Evolutionary conservation across 53 echinoderm and acorn worm genomes (phyloP), one percentile per base, ranked within the genome.

Genomic region (Hippasteria phrygiana): DNA sequence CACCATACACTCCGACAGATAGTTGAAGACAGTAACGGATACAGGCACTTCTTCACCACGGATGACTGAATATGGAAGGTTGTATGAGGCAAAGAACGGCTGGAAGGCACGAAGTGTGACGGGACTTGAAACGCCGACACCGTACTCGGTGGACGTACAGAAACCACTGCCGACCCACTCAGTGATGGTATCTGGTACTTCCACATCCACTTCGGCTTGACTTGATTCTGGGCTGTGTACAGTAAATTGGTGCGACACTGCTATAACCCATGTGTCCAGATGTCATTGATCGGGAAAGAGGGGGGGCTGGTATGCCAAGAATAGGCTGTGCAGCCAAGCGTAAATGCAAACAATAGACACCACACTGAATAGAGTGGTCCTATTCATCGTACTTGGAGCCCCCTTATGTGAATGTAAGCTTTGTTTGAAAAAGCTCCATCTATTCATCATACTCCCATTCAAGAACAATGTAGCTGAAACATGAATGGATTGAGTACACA

Each of bases 151-250:
- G 4, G 99, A 99, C 50, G 88, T 88, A 54, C 99, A 99, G 88
- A 96, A 96, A 4, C 99, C 93, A 83, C 91, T 92, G 5, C 96
- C 99, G 26, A 99, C 90, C 99, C 99, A 99, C 71, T 99, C 96
- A 0, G 99, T 99, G 46, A 99, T 93, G 16, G 99, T 94, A 83
- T 99, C 95, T 46, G 99, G 99, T 14, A 99, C 99, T 51, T 89
- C 90, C 45, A 96, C 89, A 16, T 87, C 29, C 5, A 93, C 38
- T 39, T 74, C 73, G 8, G 90, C 71, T 85, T 93, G 89, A 17
- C 88, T 92, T 5, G 90, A 80, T 39, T 90, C 90, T 38, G 79
- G 38, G 18, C 93, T 90, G 69, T 35, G 17, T 20, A 31, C n/a
- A 24, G 39, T 28, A 47, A 88, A 43, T 18, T 70, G 8, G n/a